phyloP scores from a whole-genome alignment of 2,888 invertebrate species.

The Elegia similella region DNA sequence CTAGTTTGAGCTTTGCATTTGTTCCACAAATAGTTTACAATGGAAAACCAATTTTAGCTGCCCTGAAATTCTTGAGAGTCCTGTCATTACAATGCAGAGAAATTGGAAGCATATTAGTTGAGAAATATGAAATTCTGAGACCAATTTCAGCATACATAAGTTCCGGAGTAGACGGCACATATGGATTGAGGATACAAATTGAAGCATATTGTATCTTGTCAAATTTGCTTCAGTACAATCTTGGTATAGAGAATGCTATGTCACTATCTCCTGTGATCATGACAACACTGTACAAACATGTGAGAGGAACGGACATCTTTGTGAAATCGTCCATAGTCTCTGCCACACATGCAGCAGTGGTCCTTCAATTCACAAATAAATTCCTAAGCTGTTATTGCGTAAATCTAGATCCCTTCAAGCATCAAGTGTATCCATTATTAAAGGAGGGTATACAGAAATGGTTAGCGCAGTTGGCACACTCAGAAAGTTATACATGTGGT shows the following conservation, averaged over 20 bases:
- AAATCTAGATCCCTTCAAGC: slow-evolving; percentile 48
- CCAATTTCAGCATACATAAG: slow-evolving; percentile 80
- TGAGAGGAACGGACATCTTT: slow-evolving; percentile 77
- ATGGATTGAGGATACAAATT: slow-evolving; percentile 82
- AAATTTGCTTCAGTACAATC: slow-evolving; percentile 76
- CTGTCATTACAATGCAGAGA: slow-evolving; percentile 83
- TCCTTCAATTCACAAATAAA: slow-evolving; percentile 70
- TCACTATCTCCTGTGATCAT: slow-evolving; percentile 79
- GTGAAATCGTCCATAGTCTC: slow-evolving; percentile 69
- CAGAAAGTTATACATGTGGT: slow-evolving; percentile 66
- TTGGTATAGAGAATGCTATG: slow-evolving; percentile 69
- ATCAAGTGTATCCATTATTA: slow-evolving; percentile 61
- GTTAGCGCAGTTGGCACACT: slow-evolving; percentile 62
- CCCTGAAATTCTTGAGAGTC: slow-evolving; percentile 88
- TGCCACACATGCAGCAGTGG: slow-evolving; percentile 81
- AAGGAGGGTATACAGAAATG: slow-evolving; percentile 74
- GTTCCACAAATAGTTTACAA: slow-evolving; percentile 75
- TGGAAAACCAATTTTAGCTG: slow-evolving; percentile 85
- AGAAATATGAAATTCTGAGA: slow-evolving; percentile 78
- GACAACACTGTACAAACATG: slow-evolving; percentile 81
- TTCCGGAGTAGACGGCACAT: slow-evolving; percentile 72
- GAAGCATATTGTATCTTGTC: slow-evolving; percentile 83
- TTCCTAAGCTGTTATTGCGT: slow-evolving; percentile 44
- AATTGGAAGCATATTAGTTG: slow-evolving; percentile 75
- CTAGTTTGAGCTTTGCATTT: slow-evolving; percentile 59